These are phyloP conservation scores for Cardiocondyla obscurior DNA, from an alignment of 1,140 invertebrate species.

Conservation along the genomic window DNA sequence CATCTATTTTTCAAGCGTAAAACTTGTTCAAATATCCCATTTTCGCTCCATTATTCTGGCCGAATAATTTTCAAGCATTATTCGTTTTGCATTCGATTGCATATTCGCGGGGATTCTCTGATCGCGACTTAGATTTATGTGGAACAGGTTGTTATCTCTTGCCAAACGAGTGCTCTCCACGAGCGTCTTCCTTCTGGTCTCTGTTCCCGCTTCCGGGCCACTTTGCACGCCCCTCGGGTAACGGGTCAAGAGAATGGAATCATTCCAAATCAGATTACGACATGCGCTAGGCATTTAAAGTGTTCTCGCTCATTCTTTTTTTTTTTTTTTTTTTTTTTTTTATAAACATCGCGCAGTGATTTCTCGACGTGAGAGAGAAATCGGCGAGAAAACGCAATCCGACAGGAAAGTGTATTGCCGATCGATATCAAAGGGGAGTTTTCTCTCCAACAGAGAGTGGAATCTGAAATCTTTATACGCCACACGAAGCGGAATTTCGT, in stretches of 20 bases:
- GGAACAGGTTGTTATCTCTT: constrained; percentile 42
- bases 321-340: no score
- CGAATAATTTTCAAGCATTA: constrained; percentile 32
- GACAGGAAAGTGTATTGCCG: not conserved
- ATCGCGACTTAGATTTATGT: constrained; percentile 50
- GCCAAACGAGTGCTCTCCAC: constrained; percentile 48
- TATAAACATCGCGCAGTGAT: constrained; percentile 40
- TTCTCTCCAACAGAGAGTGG: constrained; percentile 2
- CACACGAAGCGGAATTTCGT: not conserved
- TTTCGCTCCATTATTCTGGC: constrained; percentile 14
- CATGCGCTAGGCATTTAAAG: constrained; percentile 65
- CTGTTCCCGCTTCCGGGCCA: constrained; percentile 10
- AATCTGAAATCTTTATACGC: constrained; percentile 38
- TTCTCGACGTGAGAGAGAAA: constrained; percentile 39
- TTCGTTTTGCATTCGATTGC: constrained; percentile 34
- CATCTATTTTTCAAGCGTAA: constrained; percentile 10
- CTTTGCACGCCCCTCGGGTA: not conserved
- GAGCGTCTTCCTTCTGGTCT: constrained; percentile 29
- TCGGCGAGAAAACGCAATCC: constrained; percentile 8
- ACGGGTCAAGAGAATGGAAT: constrained; percentile 67
- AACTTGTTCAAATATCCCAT: not conserved
- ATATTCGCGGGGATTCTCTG: constrained; percentile 27
- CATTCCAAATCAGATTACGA: constrained; percentile 73
- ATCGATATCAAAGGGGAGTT: constrained; percentile 41
- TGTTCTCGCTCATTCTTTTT: constrained; percentile 49